phyloP scores from a whole-genome alignment of 1,140 invertebrate genomes.

The Neodiprion fabricii region DNA sequence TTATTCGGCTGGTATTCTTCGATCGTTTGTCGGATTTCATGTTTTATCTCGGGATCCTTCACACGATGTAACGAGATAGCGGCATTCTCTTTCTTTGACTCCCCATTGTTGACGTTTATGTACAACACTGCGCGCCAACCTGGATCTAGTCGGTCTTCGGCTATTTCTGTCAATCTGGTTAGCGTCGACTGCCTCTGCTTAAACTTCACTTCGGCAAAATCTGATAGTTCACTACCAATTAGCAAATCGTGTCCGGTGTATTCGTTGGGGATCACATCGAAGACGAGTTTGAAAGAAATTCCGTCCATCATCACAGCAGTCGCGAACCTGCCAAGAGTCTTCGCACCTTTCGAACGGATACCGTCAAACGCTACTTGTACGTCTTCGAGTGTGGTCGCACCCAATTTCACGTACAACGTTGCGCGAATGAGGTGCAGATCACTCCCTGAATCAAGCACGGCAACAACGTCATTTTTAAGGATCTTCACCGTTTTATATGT shows the following conservation, averaged over 20 bases:
- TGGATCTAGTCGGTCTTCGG: slow-evolving; percentile 17
- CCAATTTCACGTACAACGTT: slow-evolving; percentile 25
- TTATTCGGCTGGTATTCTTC: slow-evolving; percentile 18
- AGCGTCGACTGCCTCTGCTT: not conserved
- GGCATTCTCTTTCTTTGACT: not conserved
- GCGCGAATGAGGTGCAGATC: slow-evolving; percentile 26
- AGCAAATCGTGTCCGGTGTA: slow-evolving; percentile 24
- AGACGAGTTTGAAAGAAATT: slow-evolving; percentile 7
- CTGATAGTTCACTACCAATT: slow-evolving; percentile 29
- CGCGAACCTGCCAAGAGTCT: slow-evolving; percentile 20
- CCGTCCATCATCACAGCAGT: slow-evolving; percentile 24
- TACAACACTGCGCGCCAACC: slow-evolving; percentile 19
- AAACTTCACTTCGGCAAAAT: slow-evolving; percentile 14
- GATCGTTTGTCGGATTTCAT: not conserved
- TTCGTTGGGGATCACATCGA: slow-evolving; percentile 27
- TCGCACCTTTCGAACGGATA: slow-evolving; percentile 20
- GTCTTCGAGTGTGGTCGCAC: slow-evolving; percentile 22
- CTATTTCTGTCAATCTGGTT: slow-evolving; percentile 8
- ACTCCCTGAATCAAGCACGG: slow-evolving; percentile 29
- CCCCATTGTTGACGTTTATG: slow-evolving; percentile 6
- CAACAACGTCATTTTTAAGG: not conserved
- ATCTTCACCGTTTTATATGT: slow-evolving; percentile 10
- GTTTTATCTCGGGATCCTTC: too few relatives aligned
- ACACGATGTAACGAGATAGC: too few relatives aligned
- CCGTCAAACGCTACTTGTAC: slow-evolving; percentile 22